A percentile compares a stretch with the other conserved stretches of the same genome.
phyloP scores from a whole-genome alignment of 1,140 invertebrate species.

The Formica exsecta region DNA sequence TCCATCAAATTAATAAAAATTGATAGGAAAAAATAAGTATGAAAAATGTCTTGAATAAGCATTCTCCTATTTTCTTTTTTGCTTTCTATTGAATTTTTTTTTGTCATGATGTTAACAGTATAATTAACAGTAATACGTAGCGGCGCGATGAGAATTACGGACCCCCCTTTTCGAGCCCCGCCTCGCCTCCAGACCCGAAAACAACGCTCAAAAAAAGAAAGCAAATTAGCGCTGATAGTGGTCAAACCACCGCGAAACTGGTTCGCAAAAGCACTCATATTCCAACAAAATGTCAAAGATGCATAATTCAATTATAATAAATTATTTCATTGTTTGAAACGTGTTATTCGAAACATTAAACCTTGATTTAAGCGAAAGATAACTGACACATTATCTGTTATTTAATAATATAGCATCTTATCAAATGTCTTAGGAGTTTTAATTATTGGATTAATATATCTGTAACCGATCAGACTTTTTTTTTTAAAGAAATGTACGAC shows the following conservation, averaged over 20 bases:
- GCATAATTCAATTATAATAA: background rate
- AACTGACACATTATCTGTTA: too few relatives aligned
- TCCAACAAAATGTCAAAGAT: conserved; percentile 21
- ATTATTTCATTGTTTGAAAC: background rate
- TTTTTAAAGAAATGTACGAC: background rate
- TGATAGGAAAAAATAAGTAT: background rate
- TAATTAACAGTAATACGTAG: conserved; percentile 44
- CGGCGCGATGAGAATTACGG: conserved; percentile 44
- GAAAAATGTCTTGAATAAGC: background rate
- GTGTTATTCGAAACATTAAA: background rate
- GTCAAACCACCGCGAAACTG: conserved; percentile 54
- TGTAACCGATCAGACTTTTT: background rate
- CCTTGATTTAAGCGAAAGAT: background rate
- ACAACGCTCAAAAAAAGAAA: conserved; percentile 44
- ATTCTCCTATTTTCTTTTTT: background rate
- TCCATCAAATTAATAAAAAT: background rate
- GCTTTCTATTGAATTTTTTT: conserved; percentile 8
- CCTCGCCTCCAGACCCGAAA: conserved; percentile 25
- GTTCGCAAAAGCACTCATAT: conserved; percentile 63
- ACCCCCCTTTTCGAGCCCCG: conserved; percentile 24
- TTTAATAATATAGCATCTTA: background rate
- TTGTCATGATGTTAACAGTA: conserved; percentile 6
- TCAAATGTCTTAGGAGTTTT: background rate
- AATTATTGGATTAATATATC: too few relatives aligned
- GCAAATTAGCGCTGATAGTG: conserved; percentile 29